A percentile compares a stretch with the other conserved stretches of the same genome.
Evolutionary conservation across 1,140 invertebrate genomes (phyloP).

Genomic region (Drosophila ironensis): DNA sequence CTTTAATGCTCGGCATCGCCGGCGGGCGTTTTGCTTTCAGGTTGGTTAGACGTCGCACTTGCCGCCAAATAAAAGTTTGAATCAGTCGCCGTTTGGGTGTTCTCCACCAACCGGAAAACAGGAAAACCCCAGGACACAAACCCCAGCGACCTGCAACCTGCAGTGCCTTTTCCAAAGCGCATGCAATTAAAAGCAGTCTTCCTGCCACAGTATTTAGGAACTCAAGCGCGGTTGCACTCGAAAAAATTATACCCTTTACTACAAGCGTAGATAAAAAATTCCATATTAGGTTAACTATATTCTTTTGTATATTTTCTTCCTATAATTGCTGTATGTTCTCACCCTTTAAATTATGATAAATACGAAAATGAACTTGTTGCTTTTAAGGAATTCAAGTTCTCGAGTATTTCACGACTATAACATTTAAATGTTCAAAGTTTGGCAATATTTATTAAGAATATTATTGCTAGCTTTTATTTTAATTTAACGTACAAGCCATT

Average conservation of each 20-base stretch:
- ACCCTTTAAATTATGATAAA: too few species aligned
- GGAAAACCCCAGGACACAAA: slow-evolving; percentile 4
- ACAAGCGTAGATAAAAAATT: too few species aligned
- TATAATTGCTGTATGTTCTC: too few species aligned
- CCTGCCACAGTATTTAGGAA: not conserved
- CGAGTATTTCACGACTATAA: too few species aligned
- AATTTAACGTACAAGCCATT: too few species aligned
- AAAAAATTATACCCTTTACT: too few species aligned
- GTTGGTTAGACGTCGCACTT: slow-evolving; percentile 11
- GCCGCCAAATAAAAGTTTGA: slow-evolving; percentile 35
- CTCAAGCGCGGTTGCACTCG: not conserved
- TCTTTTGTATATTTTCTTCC: not conserved
- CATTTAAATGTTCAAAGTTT: too few species aligned
- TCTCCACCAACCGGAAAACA: not conserved
- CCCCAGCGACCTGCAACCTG: slow-evolving; percentile 3
- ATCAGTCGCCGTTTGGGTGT: slow-evolving; percentile 10
- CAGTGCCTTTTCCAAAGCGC: slow-evolving; percentile 29
- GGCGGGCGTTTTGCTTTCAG: slow-evolving; percentile 12
- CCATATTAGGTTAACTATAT: not conserved
- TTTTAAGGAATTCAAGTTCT: too few species aligned
- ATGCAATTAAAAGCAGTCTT: slow-evolving; percentile 48
- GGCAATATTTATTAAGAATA: too few species aligned
- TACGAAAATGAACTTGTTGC: too few species aligned
- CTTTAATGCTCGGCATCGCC: slow-evolving; percentile 43
- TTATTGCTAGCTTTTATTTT: too few species aligned